These are phyloP conservation scores for Tinea trinotella DNA, from an alignment of 2,888 invertebrate species.

Conservation along the genomic window DNA sequence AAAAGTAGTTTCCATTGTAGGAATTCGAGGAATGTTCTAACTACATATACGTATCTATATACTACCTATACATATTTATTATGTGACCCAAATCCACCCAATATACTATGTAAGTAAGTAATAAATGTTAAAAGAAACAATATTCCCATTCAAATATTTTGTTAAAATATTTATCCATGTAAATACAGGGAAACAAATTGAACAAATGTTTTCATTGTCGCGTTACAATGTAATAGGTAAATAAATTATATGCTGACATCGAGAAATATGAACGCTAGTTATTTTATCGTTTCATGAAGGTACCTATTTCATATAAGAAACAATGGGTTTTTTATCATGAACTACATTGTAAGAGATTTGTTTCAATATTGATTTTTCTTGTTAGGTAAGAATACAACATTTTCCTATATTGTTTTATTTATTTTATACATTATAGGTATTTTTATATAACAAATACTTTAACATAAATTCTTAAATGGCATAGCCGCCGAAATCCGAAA, in stretches of 20 bases:
- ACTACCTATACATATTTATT: not conserved
- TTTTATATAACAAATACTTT: not conserved
- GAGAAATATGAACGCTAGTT: not conserved
- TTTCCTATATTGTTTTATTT: not conserved
- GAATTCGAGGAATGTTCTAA: no score
- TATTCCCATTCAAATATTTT: not conserved
- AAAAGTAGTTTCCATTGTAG: no score
- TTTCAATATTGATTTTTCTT: constrained; percentile 13
- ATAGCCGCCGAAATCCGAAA: no score
- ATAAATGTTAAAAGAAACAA: constrained; percentile 18
- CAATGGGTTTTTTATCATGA: constrained; percentile 13
- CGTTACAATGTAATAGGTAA: constrained; percentile 15
- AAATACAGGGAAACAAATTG: constrained; percentile 9
- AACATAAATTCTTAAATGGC: no score
- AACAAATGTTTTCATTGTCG: constrained; percentile 19
- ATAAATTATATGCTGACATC: constrained; percentile 13
- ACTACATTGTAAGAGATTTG: constrained; percentile 10
- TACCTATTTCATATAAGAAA: not conserved
- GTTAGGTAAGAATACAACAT: not conserved
- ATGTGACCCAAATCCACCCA: not conserved
- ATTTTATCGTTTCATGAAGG: constrained; percentile 12
- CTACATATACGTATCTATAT: not conserved
- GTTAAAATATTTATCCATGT: constrained; percentile 12
- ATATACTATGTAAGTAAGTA: constrained; percentile 1
- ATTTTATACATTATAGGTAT: not conserved